Evolutionary conservation across 2,888 invertebrate genomes (phyloP).

Genomic region (Thymelicus sylvestris): DNA sequence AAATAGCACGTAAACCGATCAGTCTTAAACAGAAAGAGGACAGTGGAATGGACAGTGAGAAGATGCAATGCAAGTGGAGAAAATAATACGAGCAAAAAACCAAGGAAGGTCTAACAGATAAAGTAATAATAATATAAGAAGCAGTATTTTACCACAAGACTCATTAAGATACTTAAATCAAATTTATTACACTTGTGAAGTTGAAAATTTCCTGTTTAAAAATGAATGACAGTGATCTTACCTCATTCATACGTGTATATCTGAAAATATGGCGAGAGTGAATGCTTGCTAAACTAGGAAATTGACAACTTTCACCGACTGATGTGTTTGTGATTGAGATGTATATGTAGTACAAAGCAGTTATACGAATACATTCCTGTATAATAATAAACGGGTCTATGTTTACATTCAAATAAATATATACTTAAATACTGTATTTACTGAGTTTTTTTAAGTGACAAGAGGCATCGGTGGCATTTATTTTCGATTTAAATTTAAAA

Average conservation of each 20-base stretch:
- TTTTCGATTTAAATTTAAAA: background rate
- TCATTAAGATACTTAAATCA: slow-evolving; percentile 55
- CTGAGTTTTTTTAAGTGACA: slow-evolving; percentile 17
- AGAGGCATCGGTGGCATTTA: slow-evolving; percentile 25
- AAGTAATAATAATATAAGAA: slow-evolving; percentile 43
- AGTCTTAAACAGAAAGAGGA: slow-evolving; percentile 23
- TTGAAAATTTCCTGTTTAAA: slow-evolving; percentile 74
- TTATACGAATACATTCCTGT: slow-evolving; percentile 55
- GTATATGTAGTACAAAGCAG: slow-evolving; percentile 76
- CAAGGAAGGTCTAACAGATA: slow-evolving; percentile 39
- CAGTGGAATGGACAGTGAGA: slow-evolving; percentile 46
- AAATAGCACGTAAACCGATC: slow-evolving; percentile 20
- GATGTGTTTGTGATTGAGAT: slow-evolving; percentile 47
- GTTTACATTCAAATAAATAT: slow-evolving; percentile 21
- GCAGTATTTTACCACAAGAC: slow-evolving; percentile 40
- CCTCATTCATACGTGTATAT: slow-evolving; percentile 74
- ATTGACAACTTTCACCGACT: slow-evolving; percentile 66
- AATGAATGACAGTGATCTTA: slow-evolving; percentile 68
- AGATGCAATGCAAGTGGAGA: slow-evolving; percentile 41
- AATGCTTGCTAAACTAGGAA: slow-evolving; percentile 68
- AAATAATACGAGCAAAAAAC: slow-evolving; percentile 42
- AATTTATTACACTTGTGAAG: slow-evolving; percentile 18
- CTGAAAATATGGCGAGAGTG: slow-evolving; percentile 76
- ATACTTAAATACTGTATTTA: slow-evolving; percentile 44
- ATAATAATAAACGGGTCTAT: slow-evolving; percentile 6